These are phyloP conservation scores for Therioaphis trifolii DNA, from an alignment of 2,888 invertebrate genomes.

Conservation along the genomic window DNA sequence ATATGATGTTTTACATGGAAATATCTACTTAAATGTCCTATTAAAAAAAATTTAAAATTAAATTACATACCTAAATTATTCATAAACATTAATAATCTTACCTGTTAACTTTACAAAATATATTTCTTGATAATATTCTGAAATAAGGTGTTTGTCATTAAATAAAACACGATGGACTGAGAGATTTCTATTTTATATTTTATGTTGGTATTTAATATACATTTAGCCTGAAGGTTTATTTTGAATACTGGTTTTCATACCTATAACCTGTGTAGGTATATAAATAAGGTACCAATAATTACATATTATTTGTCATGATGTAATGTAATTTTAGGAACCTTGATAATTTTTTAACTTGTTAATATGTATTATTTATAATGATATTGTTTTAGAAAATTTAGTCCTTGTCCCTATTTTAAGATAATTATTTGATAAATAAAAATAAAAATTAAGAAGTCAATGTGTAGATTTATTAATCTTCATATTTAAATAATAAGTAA, in stretches of 20 bases:
- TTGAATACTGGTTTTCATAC: neutral
- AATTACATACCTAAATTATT: too few species aligned
- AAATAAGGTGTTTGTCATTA: neutral
- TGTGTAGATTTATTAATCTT: neutral
- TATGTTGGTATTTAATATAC: neutral
- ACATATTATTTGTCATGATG: neutral
- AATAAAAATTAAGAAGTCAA: too few species aligned
- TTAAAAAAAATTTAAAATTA: neutral
- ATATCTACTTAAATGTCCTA: constrained; percentile 1
- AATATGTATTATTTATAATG: neutral
- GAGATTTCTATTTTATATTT: neutral
- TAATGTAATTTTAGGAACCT: neutral
- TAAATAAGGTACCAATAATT: too few species aligned
- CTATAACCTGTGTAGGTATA: too few species aligned
- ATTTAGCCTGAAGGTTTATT: neutral
- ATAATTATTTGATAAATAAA: neutral
- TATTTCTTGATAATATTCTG: neutral
- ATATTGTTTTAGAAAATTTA: neutral
- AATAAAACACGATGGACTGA: neutral
- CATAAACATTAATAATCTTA: too few species aligned
- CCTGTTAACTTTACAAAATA: neutral
- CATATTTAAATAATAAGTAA: neutral
- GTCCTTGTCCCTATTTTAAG: constrained; percentile 15
- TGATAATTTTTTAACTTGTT: neutral
- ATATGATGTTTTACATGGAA: too few species aligned